Evolutionary conservation across 2,113 vertebrate species (phyloP), one percentile per base, ranked within the genome.

Genomic region (Pholis gunnellus): DNA sequence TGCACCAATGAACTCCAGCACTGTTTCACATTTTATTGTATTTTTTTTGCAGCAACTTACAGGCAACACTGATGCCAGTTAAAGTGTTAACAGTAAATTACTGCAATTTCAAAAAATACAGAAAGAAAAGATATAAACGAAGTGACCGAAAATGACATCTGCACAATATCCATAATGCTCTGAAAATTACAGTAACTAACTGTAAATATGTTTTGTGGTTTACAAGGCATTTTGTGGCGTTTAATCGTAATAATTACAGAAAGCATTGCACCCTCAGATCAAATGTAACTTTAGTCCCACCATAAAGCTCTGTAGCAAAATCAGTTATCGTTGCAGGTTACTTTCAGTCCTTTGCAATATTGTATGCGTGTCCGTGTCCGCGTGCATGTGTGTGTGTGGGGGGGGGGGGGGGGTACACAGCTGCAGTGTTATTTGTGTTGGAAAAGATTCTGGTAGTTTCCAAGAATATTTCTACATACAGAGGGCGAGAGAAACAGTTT

Each of bases 351-450:
- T 75, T 36, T 22, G 38, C 22, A 79, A 61, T 46, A 67, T 56
- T 64, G 72, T 63, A 67, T 79, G 79, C 80, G 52, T 79, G 79
- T 42, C 68, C 9, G n/a, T 61, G 76, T 63, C 69, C 40, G 68
- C 79, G 84, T 81, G 67, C 76, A 75, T 46, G 79, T 59, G 69
- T 59, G 60, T 85, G 82, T 42, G 72, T 52, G 66, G 63, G 72
- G 9, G 25, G 66, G 63, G 72, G 9, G 25, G 56, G 70, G 54
- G 61, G 83, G 83, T 74, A 67, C 61, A 72, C 87, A 90, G 82
- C 86, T 85, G 84, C 88, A 97, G 96, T 97, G 92, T 95, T 97
- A 63, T 99, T 98, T 94, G 96, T 97, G 93, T 96, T 99, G 93
- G 91, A 89, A 88, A 73, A 63, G 70, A 72, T 75, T 89, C 72